Conservation (phyloP, 2,888 invertebrate genomes). For the Sepioteuthis lessoniana region DNA sequence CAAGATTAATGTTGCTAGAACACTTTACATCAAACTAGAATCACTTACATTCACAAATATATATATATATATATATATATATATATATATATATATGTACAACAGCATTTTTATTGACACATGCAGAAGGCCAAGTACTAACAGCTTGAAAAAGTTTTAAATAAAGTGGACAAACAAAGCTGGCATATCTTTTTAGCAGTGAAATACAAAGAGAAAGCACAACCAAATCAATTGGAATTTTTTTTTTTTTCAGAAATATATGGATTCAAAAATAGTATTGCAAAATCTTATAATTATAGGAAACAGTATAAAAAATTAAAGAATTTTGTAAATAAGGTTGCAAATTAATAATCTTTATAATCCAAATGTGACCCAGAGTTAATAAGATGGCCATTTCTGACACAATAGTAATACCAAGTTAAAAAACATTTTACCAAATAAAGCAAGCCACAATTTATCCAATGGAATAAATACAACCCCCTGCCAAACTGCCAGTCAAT, state of each 20-base stretch:
- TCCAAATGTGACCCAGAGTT: neutral
- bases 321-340: neutral
- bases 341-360: neutral
- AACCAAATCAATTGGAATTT: neutral
- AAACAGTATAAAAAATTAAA: neutral
- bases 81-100: neutral
- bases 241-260: neutral
- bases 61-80: neutral
- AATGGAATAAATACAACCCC: neutral
- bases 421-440: neutral
- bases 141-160: neutral
- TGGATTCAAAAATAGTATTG: neutral
- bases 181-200: neutral
- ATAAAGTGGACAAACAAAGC: slow-evolving; percentile 17
- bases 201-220: neutral
- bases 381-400: neutral
- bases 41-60: neutral
- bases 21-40: neutral
- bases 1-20: neutral
- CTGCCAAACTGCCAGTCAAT: too few relatives aligned
- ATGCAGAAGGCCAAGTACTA: neutral
- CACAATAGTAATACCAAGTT: neutral
- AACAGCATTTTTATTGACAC: neutral
- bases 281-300: neutral
- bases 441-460: neutral